phyloP scores from a whole-genome alignment of 2,113 vertebrate genomes.

The Ariopsis seemanni region DNA sequence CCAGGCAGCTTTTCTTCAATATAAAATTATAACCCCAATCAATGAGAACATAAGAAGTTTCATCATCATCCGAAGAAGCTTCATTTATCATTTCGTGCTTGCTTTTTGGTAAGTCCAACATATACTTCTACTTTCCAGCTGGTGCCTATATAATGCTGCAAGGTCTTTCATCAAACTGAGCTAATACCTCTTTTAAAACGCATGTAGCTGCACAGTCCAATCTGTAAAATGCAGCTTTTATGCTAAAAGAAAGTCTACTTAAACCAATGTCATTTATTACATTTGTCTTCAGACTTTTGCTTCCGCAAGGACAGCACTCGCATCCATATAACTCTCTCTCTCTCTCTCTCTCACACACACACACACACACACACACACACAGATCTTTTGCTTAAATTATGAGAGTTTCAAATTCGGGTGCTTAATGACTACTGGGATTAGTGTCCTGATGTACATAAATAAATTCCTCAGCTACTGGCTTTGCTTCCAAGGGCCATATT shows the following conservation, averaged over 20 bases:
- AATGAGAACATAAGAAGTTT: constrained; percentile 46
- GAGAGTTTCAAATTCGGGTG: constrained; percentile 10
- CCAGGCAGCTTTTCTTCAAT: constrained; percentile 29
- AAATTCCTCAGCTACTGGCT: neutral
- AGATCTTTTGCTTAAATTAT: neutral
- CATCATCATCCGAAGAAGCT: constrained; percentile 13
- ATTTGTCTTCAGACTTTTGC: constrained; percentile 35
- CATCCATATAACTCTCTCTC: neutral
- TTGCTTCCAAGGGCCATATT: neutral
- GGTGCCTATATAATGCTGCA: neutral
- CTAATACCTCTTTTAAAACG: neutral
- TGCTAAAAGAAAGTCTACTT: constrained; percentile 40
- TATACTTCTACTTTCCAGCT: neutral
- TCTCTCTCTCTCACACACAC: neutral
- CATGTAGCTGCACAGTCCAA: neutral
- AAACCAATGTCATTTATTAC: neutral
- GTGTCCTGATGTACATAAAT: neutral
- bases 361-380: neutral
- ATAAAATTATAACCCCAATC: constrained; percentile 48
- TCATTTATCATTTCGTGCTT: constrained; percentile 21
- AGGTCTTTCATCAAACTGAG: constrained; percentile 21
- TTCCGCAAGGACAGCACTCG: constrained; percentile 54
- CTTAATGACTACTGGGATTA: constrained; percentile 45
- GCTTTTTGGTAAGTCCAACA: constrained; percentile 7
- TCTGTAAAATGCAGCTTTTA: constrained; percentile 34